A percentile compares a stretch with the other conserved stretches of the same genome.
Evolutionary conservation across 1,140 invertebrate species (phyloP).

Genomic region (Cataglyphis hispanica): DNA sequence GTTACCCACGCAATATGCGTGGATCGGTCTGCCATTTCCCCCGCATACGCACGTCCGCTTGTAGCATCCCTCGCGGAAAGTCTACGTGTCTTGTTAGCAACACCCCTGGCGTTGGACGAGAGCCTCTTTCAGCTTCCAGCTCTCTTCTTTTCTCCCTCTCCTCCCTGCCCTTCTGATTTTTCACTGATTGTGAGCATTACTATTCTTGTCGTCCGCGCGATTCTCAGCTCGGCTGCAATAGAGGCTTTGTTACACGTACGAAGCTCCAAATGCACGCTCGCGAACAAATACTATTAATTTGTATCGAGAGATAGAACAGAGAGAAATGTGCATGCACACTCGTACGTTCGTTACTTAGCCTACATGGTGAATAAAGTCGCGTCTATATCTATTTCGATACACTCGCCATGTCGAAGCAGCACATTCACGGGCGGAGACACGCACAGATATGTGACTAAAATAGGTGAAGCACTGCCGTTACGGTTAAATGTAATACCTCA

Average conservation of each 20-base stretch:
- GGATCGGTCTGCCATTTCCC: constrained; percentile 48
- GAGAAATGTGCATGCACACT: constrained; percentile 69
- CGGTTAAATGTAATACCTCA: not conserved
- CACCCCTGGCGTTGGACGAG: constrained; percentile 85
- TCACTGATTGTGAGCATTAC: constrained; percentile 14
- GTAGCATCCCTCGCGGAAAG: constrained; percentile 67
- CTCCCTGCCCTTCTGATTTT: constrained; percentile 12
- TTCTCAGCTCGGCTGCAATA: constrained; percentile 47
- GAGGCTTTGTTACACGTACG: constrained; percentile 57
- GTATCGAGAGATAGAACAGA: constrained; percentile 74
- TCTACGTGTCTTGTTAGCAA: constrained; percentile 85
- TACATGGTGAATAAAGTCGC: constrained; percentile 55
- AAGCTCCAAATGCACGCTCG: constrained; percentile 53
- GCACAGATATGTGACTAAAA: constrained; percentile 59
- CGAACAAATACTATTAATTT: constrained; percentile 76
- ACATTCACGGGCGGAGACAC: constrained; percentile 37
- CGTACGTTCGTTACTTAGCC: constrained; percentile 71
- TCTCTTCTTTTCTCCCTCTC: not conserved
- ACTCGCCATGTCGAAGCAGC: not conserved
- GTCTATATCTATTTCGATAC: constrained; percentile 28
- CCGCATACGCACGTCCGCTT: constrained; percentile 54
- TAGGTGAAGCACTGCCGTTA: constrained; percentile 29
- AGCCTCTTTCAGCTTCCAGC: constrained; percentile 82
- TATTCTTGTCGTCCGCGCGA: constrained; percentile 2
- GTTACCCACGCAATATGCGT: constrained; percentile 76